Percentiles rank a stretch among this genome's conserved stretches.
phyloP scores from a whole-genome alignment of 2,113 vertebrate genomes.

The Prunella himalayana region DNA sequence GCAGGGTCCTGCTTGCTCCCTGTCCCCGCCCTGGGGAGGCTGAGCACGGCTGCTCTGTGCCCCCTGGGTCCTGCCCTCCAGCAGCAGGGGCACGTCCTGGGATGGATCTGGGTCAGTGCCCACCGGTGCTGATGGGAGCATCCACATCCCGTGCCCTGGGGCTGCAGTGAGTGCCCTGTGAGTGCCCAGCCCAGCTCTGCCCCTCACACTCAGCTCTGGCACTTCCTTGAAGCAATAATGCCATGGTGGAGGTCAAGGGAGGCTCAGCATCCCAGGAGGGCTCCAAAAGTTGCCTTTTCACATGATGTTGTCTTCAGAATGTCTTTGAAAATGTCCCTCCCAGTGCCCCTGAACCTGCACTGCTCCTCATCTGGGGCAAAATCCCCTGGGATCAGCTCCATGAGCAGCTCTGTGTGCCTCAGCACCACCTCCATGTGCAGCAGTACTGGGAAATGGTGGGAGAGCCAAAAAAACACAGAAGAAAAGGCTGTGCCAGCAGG shows the following conservation, averaged over 20 bases:
- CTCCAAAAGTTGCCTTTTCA: background rate
- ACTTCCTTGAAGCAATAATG: background rate
- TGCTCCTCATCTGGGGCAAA: background rate
- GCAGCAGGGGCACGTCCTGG: background rate
- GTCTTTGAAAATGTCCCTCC: background rate
- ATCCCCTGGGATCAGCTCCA: background rate
- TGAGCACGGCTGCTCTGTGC: background rate
- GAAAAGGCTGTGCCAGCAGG: background rate
- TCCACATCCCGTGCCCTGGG: fast-evolving
- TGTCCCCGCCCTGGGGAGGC: fast-evolving
- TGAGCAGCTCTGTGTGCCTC: background rate
- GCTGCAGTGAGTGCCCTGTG: background rate
- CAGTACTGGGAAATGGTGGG: fast-evolving
- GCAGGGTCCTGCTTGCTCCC: background rate
- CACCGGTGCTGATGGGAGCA: fast-evolving
- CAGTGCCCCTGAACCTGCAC: background rate
- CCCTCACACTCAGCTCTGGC: background rate
- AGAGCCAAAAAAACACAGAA: fast-evolving
- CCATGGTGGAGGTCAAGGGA: fast-evolving
- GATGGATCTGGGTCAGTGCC: background rate
- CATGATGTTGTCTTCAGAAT: background rate
- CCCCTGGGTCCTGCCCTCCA: fast-evolving
- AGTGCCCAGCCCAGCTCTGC: background rate
- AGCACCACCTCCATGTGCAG: background rate
- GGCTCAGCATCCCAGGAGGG: background rate